Evolutionary conservation across 2,797 vertebrate species (phyloP), one percentile per base, ranked within the genome.

Genomic region (Phataginus tetradactyla): DNA sequence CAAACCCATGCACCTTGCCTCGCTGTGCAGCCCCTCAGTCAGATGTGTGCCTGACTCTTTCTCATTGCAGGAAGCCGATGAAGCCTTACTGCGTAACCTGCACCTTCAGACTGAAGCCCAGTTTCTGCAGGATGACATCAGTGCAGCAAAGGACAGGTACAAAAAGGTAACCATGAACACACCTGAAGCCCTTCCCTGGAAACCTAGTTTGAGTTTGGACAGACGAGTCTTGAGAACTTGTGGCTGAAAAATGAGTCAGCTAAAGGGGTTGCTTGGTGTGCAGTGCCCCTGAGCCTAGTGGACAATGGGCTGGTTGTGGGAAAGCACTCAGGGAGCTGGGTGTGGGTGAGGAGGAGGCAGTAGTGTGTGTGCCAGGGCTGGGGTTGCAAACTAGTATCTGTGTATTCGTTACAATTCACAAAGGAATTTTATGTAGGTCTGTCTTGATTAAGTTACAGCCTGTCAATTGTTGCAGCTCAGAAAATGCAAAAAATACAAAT

Each of bases 71-170:
- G 99, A 99, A 98, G 99, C 99, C 0, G 99, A 99, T 64, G 97
- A 98, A 81, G 99, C 99, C 81, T 98, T 99, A 86, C 96, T 99
- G 55, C 99, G 98, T 94, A 99, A 99, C 96, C 98, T 99, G 80
- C 99, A 99, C 94, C 98, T 99, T 85, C 99, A 99, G 98, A 99
- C 99, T 0, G 99, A 99, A 96, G 99, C 99, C 37, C 99, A 99
- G 98, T 99, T 99, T 97, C 98, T 99, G 93, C 99, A 99, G 97
- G 99, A 99, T 10, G 99, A 99, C 87, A 99, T 99, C 94, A 99
- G 98, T 93, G 99, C 99, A 37, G 99, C 99, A 89, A 99, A 99
- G 98, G 99, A 99, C 63, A 99, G 99, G 98, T 99, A 99, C 98
- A 99, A 99, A 97, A 99, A 99, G 99, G 99, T 99, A 98, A 98